phyloP scores from a whole-genome alignment of 2,797 vertebrate species.

The Gadopsis bispinosus region DNA sequence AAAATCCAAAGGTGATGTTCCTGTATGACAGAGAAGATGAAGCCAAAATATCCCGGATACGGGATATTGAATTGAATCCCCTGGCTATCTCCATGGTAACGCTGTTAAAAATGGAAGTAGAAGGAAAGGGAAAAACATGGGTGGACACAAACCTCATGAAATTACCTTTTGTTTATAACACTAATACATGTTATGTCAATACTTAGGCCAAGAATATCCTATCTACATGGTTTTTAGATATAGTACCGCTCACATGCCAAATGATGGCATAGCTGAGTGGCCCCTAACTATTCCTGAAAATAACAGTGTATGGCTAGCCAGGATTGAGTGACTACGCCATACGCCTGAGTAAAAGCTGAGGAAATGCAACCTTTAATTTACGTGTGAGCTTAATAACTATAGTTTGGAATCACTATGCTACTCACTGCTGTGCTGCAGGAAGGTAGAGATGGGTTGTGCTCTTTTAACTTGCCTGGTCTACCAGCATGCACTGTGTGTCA shows the following conservation, averaged over 20 bases:
- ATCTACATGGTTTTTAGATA: neutral
- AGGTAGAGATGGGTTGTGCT: neutral
- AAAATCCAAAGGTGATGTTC: neutral
- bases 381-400: neutral
- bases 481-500: neutral
- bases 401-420: neutral
- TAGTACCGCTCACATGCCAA: neutral
- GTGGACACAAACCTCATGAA: neutral
- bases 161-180: neutral
- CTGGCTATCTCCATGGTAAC: conserved; percentile 8
- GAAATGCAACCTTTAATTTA: neutral
- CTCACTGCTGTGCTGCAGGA: neutral
- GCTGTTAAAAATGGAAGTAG: neutral
- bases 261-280: neutral
- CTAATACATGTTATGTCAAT: neutral
- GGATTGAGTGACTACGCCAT: neutral
- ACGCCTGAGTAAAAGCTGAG: neutral
- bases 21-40: neutral
- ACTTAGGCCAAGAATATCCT: neutral
- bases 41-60: too few relatives aligned
- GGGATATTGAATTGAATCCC: neutral
- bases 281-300: neutral
- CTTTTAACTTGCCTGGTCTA: neutral
- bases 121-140: neutral
- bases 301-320: neutral